A percentile compares a stretch with the other conserved stretches of the same genome.
Conservation (phyloP, 2,113 vertebrate genomes). For the Petromus typicus region DNA sequence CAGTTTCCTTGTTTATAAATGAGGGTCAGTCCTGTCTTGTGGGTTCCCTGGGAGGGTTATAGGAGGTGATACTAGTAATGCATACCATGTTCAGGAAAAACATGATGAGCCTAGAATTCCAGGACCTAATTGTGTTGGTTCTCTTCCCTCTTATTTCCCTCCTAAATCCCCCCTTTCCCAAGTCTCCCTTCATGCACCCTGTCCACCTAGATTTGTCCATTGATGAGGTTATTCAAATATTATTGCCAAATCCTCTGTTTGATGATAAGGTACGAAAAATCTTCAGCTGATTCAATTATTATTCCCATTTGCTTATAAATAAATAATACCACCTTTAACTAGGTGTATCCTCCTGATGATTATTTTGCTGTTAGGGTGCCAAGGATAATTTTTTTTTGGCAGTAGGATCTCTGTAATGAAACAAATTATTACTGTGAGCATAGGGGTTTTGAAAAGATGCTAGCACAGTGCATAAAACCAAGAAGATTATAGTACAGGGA, state of each 20-base stretch:
- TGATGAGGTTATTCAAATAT: not conserved
- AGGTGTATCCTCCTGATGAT: not conserved
- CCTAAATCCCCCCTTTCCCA: not conserved
- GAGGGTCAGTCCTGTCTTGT: not conserved
- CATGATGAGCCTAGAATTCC: not conserved
- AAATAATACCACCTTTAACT: not conserved
- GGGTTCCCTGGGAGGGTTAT: not conserved
- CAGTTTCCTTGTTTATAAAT: not conserved
- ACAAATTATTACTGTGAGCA: conserved; percentile 13
- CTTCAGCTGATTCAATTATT: not conserved
- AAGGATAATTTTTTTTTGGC: not conserved
- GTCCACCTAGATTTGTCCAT: not conserved
- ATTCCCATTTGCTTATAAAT: not conserved
- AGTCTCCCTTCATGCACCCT: not conserved
- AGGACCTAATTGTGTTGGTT: not conserved
- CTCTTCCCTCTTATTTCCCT: not conserved
- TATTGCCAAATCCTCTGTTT: not conserved
- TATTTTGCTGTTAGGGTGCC: not conserved
- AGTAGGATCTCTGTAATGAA: not conserved
- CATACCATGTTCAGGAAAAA: not conserved
- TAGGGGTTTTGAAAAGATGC: not conserved
- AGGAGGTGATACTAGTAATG: not conserved
- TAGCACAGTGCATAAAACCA: not conserved
- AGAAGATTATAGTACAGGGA: too few species aligned
- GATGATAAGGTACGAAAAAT: conserved; percentile 12